Evolutionary conservation across 2,888 invertebrate species (phyloP).

Genomic region (Sminthurides aquaticus): DNA sequence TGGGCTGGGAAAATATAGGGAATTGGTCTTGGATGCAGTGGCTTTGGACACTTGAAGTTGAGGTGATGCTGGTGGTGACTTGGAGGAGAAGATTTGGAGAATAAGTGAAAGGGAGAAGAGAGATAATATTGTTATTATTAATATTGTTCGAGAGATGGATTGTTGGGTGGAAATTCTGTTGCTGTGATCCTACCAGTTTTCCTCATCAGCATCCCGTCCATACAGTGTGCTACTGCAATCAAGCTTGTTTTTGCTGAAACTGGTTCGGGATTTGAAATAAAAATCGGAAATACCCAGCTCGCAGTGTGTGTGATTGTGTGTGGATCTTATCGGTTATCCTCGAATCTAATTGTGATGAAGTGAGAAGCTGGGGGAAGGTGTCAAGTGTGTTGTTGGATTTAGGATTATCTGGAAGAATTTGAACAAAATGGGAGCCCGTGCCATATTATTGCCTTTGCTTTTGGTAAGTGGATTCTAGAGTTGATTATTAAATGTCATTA

Average conservation of each 20-base stretch:
- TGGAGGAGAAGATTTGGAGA: conserved; percentile 2
- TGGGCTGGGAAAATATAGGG: background rate
- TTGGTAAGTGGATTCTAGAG: background rate
- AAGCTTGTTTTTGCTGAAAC: too few species aligned
- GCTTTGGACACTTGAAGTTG: background rate
- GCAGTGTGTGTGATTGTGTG: background rate
- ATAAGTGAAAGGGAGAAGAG: conserved; percentile 22
- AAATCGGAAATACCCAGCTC: background rate
- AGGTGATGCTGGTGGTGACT: background rate
- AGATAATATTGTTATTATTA: conserved; percentile 12
- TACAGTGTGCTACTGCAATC: too few species aligned
- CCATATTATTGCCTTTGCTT: background rate
- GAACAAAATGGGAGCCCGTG: background rate
- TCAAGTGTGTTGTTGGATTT: too few species aligned
- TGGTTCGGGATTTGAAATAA: background rate
- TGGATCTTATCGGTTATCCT: too few species aligned
- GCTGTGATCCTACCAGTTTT: too few species aligned
- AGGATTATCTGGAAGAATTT: too few species aligned
- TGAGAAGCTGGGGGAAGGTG: too few species aligned
- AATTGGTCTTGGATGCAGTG: background rate
- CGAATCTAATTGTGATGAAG: background rate
- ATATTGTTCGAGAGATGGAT: too few species aligned
- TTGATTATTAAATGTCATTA: too few species aligned
- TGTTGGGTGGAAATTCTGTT: too few species aligned
- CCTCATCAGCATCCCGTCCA: too few species aligned